Evolutionary conservation across 2,888 invertebrate genomes (phyloP), one percentile per base, ranked within the genome.

Genomic region (Carcina quercana): DNA sequence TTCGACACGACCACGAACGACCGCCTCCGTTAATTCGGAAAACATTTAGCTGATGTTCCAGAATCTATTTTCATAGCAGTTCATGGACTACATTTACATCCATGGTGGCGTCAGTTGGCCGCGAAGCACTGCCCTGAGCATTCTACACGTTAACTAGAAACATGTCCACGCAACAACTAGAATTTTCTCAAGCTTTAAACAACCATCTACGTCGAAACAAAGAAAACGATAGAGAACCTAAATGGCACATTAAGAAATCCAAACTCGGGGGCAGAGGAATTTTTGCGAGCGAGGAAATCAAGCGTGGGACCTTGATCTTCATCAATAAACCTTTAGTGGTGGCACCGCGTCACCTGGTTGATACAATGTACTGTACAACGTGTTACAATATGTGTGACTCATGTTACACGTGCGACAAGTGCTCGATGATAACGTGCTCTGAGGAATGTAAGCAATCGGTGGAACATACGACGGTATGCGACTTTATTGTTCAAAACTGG

Each of bases 211-310:
- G 22, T 15, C 30, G 44, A 29, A 42, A 52, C 15, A 35, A 52
- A 27, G 49, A 49, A 35, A 53, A 53, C 12, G 17, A 32, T 17
- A 19, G 26, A 25, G 36, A 42, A 15, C 39, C 43, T 1, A 47
- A 41, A n/a, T 91, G 91, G 89, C 70, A 60, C 25, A 78, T 92
- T 29, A 76, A 70, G 40, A 58, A 71, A 43, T 91, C 92, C 0
- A 48, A 59, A 8, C 59, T 90, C 8, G 87, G 89, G 13, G 93
- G 92, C 11, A 87, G 91, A 42, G 93, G 93, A 14, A 50, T 93
- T 12, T 89, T 92, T 47, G 90, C 92, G 15, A 76, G 71, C 2
- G 73, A 86, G 33, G 80, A 86, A 44, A 89, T 93, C 28, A 66
- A 76, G 37, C 67, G 71, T 31, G 91, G 91, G 30, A 87, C 89